A percentile compares a stretch with the other conserved stretches of the same genome.
Evolutionary conservation across 2,113 vertebrate genomes (phyloP).

Genomic region (Chlamydotis undulata): DNA sequence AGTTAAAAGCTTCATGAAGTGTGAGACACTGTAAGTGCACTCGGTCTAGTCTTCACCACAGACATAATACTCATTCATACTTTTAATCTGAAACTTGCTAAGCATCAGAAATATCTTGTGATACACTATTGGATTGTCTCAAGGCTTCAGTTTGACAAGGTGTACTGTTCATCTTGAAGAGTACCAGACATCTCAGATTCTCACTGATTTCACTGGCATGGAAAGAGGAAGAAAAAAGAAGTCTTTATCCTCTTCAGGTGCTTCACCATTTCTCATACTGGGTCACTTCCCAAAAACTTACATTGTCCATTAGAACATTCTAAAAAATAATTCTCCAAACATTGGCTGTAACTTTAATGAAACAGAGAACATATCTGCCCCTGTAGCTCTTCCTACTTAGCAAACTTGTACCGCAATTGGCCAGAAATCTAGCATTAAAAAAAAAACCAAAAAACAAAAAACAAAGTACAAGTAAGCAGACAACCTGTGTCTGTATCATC

Average conservation of each 20-base stretch:
- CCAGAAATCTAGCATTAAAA: background rate
- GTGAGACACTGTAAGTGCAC: background rate
- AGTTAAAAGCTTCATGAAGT: background rate
- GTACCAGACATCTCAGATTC: background rate
- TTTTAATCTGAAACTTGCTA: background rate
- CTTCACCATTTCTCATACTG: background rate
- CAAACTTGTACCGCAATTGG: background rate
- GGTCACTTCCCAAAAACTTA: background rate
- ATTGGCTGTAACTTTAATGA: background rate
- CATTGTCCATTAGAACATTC: background rate
- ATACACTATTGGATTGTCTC: background rate
- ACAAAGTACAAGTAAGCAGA: background rate
- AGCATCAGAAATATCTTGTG: background rate
- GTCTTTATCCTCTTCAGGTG: background rate
- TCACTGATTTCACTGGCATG: background rate
- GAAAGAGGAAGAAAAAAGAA: background rate
- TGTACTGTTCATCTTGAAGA: background rate
- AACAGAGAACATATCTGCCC: background rate
- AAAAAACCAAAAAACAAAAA: no score
- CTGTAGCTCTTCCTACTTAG: background rate
- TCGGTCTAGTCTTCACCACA: background rate
- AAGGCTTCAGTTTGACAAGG: background rate
- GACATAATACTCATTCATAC: background rate
- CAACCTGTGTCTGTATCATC: background rate
- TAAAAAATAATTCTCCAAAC: background rate